phyloP scores from a whole-genome alignment of 2,797 vertebrate species.

The Oryzias dopingdopingensis region DNA sequence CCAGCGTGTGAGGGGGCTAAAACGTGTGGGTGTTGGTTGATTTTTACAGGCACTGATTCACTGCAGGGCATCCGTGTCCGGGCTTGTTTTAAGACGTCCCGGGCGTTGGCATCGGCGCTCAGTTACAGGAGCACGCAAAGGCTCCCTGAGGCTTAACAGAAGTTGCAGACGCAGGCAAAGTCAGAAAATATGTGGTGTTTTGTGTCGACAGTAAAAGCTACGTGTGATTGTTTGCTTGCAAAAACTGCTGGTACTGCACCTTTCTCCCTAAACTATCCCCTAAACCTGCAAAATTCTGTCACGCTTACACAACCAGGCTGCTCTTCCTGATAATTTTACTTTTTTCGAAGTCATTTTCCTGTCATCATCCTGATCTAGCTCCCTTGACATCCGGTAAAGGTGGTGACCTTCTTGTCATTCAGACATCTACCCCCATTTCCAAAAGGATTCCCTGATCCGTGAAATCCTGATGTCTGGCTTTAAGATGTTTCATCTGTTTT shows the following conservation, averaged over 20 bases:
- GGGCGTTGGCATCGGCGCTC: conserved; percentile 41
- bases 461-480: conserved; percentile 22
- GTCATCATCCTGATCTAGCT: conserved; percentile 18
- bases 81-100: conserved; percentile 66
- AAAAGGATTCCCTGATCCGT: conserved; percentile 54
- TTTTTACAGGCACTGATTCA: conserved; percentile 60
- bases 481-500: conserved; percentile 32
- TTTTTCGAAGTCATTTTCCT: conserved; percentile 24
- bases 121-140: conserved; percentile 59
- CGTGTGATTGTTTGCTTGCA: conserved; percentile 42
- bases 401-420: conserved; percentile 28
- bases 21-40: conserved; percentile 59
- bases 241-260: conserved; percentile 58
- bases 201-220: conserved; percentile 52
- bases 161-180: conserved; percentile 66
- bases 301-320: conserved; percentile 10
- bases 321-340: conserved; percentile 34
- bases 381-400: conserved; percentile 15
- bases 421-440: conserved; percentile 6
- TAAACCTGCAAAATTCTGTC: conserved; percentile 27
- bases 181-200: conserved; percentile 46
- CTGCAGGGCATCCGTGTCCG: conserved; percentile 66
- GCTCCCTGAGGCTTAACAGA: conserved; percentile 58
- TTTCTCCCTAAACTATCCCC: conserved; percentile 31
- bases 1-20: conserved; percentile 23